Evolutionary conservation across 2,888 invertebrate genomes (phyloP), one percentile per base, ranked within the genome.

Genomic region (Gandaritis pyraliata): DNA sequence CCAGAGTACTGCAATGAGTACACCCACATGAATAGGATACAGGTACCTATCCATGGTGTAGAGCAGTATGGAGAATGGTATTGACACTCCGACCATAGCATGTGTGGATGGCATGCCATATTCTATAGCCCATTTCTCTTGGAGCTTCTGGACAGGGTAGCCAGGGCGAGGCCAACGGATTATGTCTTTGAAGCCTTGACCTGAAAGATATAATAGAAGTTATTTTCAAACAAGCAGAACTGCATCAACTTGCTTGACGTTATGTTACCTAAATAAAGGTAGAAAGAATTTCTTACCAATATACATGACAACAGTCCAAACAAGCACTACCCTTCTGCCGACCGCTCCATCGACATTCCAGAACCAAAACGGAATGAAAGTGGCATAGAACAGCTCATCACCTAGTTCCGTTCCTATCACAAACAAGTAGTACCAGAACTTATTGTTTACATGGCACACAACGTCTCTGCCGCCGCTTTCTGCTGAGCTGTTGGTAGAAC

Each of bases 21-120:
- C 79, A 0, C 95, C 95, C 83, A 94, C 84, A 43, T 90, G 83
- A 47, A 93, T 80, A 16, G 95, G 94, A 82, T 95, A 96, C 88
- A 96, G 94, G 83, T 97, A 98, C 85, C 97, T 92, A 77, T 95
- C 94, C 85, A 95, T 94, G 2, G 97, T 97, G 76, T 96, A 97
- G 59, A 97, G 87, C 57, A 98, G 86, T 54, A 97, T 94, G 0
- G 97, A 96, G 84, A 97, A 97, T 41, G 98, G 98, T 74, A 98
- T 96, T 0, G 96, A 96, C 13, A 97, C 94, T 0, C 96, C 97
- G 41, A 97, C 96, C 96, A 98, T 97, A 7, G 98, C 97, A 86
- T 98, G 98, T 0, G 98, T 98, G 12, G 98, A 98, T 1, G 98
- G 98, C 97, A 98, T 97, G 12, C 98, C 98, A 90, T 97, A 98